Evolutionary conservation across 1,140 invertebrate genomes (phyloP), one percentile per base, ranked within the genome.

Genomic region (Chironomus tepperi): DNA sequence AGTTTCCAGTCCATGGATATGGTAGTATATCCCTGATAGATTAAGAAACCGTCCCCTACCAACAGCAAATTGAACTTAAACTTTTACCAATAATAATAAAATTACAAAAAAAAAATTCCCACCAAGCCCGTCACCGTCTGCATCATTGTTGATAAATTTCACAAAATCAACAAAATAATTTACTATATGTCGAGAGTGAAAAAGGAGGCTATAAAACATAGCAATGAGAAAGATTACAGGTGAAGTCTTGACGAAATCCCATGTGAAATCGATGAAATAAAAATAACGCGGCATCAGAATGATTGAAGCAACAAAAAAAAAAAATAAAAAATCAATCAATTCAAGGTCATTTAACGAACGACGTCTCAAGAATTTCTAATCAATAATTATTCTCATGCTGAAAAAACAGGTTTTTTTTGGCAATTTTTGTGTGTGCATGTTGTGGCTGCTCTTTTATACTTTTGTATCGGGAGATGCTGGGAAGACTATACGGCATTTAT

Each of bases 331-430:
- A 57, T 57, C 47, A 57, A 57, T 57, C 47, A 57, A 57, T 57
- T 57, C 47, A 57, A 57, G 47, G 47, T 57, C 47, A 57, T 57
- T 57, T 57, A 57, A 57, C 47, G 47, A 57, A n/a, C 47, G 47
- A 57, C 47, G 47, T 57, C 24, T 34, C 47, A 12, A 57, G 47
- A 57, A 57, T 57, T 57, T 57, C 47, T 57, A 57, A 57, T 57
- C 47, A 57, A 57, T 57, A 57, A 57, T 57, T 57, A 57, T 57
- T 57, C n/a, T 57, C 47, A n/a, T 57, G 12, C 10, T 57, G 24
- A 34, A 5, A 34, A 34, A 34, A 34, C 24, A 34, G 24, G 24
- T 34, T 15, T 47, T 47, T 47, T 47, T 5, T 57, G 12, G 12
- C 10, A 57, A n/a, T 57, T n/a, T n/a, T n/a, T n/a, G n/a, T 57